Evolutionary conservation across 2,888 invertebrate species (phyloP).

Genomic region (Drosophila anceps): DNA sequence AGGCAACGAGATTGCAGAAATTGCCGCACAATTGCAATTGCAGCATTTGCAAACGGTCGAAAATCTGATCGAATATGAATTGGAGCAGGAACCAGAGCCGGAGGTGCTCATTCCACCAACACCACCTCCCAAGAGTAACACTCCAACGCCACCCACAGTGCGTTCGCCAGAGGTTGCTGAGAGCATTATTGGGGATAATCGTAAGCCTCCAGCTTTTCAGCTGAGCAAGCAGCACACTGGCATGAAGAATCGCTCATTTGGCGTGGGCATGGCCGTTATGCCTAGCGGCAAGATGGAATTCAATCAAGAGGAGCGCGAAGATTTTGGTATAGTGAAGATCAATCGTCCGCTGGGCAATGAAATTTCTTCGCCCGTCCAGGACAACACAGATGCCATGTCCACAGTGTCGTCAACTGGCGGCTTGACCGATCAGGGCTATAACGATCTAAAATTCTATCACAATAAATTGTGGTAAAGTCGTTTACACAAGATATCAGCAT

Average conservation of each 20-base stretch:
- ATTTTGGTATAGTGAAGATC: conserved; percentile 84
- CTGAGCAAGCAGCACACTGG: conserved; percentile 85
- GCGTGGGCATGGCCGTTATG: conserved; percentile 84
- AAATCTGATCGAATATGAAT: conserved; percentile 18
- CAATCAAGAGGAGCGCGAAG: conserved; percentile 83
- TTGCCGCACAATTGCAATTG: conserved; percentile 61
- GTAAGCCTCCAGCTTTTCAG: conserved; percentile 76
- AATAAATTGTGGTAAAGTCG: conserved; percentile 90
- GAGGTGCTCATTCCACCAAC: conserved; percentile 44
- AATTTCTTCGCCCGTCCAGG: conserved; percentile 68
- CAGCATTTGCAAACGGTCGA: conserved; percentile 41
- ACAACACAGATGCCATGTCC: conserved; percentile 83
- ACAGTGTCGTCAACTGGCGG: conserved; percentile 84
- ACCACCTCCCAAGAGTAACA: conserved; percentile 51
- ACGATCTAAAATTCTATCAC: conserved; percentile 92
- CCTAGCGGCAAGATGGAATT: conserved; percentile 85
- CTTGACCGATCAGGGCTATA: conserved; percentile 89
- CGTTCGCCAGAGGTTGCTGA: conserved; percentile 60
- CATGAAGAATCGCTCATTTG: conserved; percentile 85
- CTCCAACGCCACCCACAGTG: conserved; percentile 57
- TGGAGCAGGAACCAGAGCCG: conserved; percentile 33
- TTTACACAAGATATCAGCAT: conserved; percentile 17
- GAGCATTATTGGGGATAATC: conserved; percentile 73
- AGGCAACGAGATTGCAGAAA: conserved; percentile 54
- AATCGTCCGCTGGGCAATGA: conserved; percentile 82